Evolutionary conservation across 2,888 invertebrate genomes (phyloP), one percentile per base, ranked within the genome.

Genomic region (Lasioglossum marginatum): DNA sequence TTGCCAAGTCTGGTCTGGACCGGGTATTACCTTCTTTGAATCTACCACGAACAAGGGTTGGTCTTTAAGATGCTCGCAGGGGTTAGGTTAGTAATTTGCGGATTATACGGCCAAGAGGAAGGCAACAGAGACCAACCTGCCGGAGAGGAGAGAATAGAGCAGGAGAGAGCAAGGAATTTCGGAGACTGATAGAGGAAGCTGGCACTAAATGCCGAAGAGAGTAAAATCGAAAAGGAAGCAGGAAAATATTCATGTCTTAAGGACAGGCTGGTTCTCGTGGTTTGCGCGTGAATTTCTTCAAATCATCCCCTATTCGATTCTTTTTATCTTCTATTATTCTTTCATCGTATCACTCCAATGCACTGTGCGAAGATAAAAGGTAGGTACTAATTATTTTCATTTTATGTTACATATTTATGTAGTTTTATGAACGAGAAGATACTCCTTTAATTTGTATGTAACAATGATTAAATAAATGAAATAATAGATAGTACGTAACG

Each of bases 61-160:
- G 91, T 93, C 93, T 93, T 92, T 91, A 88, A 93, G 92, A 89
- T 90, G 92, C 90, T 90, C 83, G 83, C 83, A 82, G 90, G 81
- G 90, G 91, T 89, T 91, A 90, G 92, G 93, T 91, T 92, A 92
- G 93, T 93, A 94, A 94, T 93, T 94, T 94, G 93, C 90, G 93
- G 92, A 93, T 94, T 94, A 93, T 93, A 92, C 92, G 90, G 87
- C 81, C 85, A 85, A 83, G 85, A 85, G 86, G 74, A 77, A 82
- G 76, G 79, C 72, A 66, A 75, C 86, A 81, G 83, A 85, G 87
- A 78, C 57, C 68, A 31, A 74, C 16, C 34, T 12, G 70, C 34
- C 6, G n/a, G 63, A 60, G 31, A 80, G 83, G 37, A 77, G 80
- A 79, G 72, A 71, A 76, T 10, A 31, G 43, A 63, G 57, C 27